Evolutionary conservation across 2,113 vertebrate species (phyloP).

Genomic region (Callospermophilus lateralis): DNA sequence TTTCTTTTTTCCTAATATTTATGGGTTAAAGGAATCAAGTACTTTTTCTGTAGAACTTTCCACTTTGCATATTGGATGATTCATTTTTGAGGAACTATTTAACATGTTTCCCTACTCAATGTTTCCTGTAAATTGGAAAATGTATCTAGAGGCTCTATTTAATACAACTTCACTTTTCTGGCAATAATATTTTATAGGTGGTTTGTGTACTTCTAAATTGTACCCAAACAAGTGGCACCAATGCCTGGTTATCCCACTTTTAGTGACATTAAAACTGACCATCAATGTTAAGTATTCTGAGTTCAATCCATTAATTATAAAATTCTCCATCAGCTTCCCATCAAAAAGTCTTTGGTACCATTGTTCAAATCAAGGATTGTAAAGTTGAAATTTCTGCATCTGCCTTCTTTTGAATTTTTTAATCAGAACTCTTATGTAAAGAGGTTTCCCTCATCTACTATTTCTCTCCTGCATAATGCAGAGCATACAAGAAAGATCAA

Average conservation of each 20-base stretch:
- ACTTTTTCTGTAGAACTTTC: background rate
- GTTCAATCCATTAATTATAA: background rate
- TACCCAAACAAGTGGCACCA: background rate
- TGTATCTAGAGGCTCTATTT: background rate
- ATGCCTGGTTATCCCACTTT: background rate
- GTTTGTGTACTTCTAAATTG: background rate
- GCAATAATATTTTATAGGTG: background rate
- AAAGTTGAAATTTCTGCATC: background rate
- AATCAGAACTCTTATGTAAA: background rate
- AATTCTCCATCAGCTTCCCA: background rate
- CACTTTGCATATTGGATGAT: background rate
- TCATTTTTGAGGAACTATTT: background rate
- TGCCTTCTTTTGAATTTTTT: background rate
- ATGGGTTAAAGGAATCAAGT: background rate
- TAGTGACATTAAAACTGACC: background rate
- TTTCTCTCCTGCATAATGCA: constrained; percentile 14
- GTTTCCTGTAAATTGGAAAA: background rate
- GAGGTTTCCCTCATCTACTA: background rate
- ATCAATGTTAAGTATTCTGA: background rate
- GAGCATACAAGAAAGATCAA: background rate
- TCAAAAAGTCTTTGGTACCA: background rate
- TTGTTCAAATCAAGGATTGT: background rate
- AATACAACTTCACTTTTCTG: background rate
- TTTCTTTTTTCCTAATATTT: background rate
- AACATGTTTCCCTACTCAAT: background rate